A percentile compares a stretch with the other conserved stretches of the same genome.
Conservation (phyloP, 2,888 invertebrate species). For the Cantharis flavilabris region DNA sequence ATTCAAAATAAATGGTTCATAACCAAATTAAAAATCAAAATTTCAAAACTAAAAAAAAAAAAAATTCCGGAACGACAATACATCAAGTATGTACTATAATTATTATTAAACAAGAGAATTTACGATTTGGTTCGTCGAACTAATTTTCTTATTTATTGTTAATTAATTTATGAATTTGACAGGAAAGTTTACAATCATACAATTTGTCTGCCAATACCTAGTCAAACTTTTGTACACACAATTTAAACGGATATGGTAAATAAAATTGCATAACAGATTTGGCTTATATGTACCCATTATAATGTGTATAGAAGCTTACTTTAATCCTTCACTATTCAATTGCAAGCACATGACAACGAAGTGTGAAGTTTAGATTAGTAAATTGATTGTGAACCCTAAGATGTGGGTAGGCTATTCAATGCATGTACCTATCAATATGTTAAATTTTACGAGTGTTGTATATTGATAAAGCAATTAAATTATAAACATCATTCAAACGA, state of each 20-base stretch:
- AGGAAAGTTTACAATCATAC: background rate
- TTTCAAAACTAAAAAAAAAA: no score
- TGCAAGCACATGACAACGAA: background rate
- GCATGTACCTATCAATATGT: constrained; percentile 5
- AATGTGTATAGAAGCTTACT: constrained; percentile 9
- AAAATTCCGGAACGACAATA: no score
- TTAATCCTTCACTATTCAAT: constrained; percentile 16
- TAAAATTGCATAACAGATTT: background rate
- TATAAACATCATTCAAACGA: background rate
- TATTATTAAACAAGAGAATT: no score
- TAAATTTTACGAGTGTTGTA: constrained; percentile 3
- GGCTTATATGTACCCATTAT: background rate
- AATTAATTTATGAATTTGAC: no score
- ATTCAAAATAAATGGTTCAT: no score
- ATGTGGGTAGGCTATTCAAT: constrained; percentile 12
- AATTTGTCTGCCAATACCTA: background rate
- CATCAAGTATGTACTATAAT: no score
- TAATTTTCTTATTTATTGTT: no score
- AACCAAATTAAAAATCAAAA: no score
- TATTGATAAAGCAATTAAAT: constrained; percentile 5
- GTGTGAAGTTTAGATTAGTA: constrained; percentile 3
- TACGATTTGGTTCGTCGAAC: no score
- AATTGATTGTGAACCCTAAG: constrained; percentile 10
- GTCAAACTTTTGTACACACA: background rate
- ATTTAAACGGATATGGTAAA: background rate